Evolutionary conservation across 2,113 vertebrate species (phyloP), one percentile per base, ranked within the genome.

Genomic region (Furnarius figulus): DNA sequence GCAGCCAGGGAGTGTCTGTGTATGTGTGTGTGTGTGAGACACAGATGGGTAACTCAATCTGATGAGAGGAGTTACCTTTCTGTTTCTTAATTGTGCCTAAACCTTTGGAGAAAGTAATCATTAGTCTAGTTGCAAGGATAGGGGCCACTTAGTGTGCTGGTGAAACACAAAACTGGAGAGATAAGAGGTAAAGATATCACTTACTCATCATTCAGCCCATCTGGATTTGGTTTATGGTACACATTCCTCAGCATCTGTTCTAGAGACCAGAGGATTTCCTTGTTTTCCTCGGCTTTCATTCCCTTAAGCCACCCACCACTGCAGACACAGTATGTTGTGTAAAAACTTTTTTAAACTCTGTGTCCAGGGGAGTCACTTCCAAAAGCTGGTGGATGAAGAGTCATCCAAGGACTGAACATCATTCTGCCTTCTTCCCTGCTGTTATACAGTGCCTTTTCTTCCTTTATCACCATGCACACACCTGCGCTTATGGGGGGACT

Each of bases 41-140:
- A 53, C 31, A 20, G 63, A 66, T 8, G 20, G 6, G 68, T 75
- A 96, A 93, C 74, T 89, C 73, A 73, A 20, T 63, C 71, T 50
- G 37, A 39, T 77, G 46, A 22, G 52, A 77, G 62, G 44, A 70
- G 30, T 62, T 47, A 84, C 46, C 70, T 55, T 77, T 71, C 47
- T 76, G 75, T 71, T 88, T 74, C 78, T 89, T 65, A 95, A 35
- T 96, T 75, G 52, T 2, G 3, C 61, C 77, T 72, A 39, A 93
- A 59, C 23, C 75, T 93, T 94, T 83, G 67, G 87, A 88, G 77
- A 96, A 95, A 94, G 78, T 72, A 95, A 95, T 92, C 58, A 94
- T 82, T 92, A 86, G 81, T 65, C 47, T 27, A 74, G 31, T 47
- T 78, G 56, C 65, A 84, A 85, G 85, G 75, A 95, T 50, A 80